These are phyloP conservation scores for Neopelma chrysocephalum DNA, from an alignment of 2,797 vertebrate genomes.

Conservation along the genomic window DNA sequence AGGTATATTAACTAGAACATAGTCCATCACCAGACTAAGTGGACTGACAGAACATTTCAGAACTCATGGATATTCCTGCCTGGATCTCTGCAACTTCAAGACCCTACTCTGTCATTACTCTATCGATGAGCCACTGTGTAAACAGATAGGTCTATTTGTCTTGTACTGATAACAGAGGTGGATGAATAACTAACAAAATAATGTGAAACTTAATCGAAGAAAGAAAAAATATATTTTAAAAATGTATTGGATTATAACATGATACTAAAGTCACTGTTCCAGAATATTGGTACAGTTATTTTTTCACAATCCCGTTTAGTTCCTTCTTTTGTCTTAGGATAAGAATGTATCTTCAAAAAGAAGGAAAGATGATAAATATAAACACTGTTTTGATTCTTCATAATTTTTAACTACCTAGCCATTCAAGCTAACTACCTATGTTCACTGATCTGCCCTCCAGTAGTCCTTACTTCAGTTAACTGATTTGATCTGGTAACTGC, in stretches of 20 bases:
- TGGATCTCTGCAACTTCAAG: not conserved
- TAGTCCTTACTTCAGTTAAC: not conserved
- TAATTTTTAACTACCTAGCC: not conserved
- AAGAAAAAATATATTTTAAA: not conserved
- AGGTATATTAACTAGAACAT: not conserved
- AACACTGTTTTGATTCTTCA: not conserved
- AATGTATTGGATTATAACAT: not conserved
- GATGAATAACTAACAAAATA: not conserved
- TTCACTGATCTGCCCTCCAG: not conserved
- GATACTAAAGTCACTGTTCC: not conserved
- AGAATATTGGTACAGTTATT: not conserved
- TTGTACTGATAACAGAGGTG: not conserved
- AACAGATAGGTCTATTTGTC: not conserved
- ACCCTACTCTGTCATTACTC: not conserved
- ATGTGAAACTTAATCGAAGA: not conserved
- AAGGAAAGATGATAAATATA: not conserved
- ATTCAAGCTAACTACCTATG: not conserved
- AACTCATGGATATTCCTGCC: not conserved
- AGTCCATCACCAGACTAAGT: not conserved
- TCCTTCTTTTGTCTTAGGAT: not conserved
- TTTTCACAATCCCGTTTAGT: not conserved
- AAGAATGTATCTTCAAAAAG: not conserved
- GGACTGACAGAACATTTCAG: not conserved
- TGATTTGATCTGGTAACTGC: not conserved
- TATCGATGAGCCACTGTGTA: not conserved